These are phyloP conservation scores for Drosophila limbata DNA, from an alignment of 2,888 invertebrate species.

Conservation along the genomic window DNA sequence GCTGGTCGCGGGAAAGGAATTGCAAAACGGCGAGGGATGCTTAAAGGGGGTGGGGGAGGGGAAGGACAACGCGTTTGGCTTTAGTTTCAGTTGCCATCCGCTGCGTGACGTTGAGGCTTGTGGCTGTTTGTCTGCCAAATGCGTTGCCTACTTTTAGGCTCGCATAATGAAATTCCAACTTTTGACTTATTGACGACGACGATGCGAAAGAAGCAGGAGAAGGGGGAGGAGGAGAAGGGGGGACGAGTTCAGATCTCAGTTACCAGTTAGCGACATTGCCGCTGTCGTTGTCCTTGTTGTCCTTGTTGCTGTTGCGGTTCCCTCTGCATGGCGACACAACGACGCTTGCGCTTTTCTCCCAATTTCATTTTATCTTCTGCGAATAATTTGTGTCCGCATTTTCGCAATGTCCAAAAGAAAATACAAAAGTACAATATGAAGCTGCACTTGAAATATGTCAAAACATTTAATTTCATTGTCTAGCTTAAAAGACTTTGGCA, in stretches of 20 bases:
- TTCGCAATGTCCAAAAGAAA: not conserved
- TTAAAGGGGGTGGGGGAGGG: constrained; percentile 11
- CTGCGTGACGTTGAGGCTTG: constrained; percentile 23
- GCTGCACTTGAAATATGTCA: constrained; percentile 12
- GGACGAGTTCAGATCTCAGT: constrained; percentile 28
- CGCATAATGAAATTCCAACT: constrained; percentile 83
- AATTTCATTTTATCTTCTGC: constrained; percentile 12
- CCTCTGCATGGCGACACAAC: constrained; percentile 53
- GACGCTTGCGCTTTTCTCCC: constrained; percentile 53
- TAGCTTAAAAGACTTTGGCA: not conserved
- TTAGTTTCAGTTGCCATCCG: constrained; percentile 65
- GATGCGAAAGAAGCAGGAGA: constrained; percentile 23
- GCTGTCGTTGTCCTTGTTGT: constrained; percentile 38
- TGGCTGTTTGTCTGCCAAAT: constrained; percentile 72
- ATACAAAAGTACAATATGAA: not conserved
- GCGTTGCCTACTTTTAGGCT: constrained; percentile 80
- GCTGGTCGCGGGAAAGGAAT: constrained; percentile 14
- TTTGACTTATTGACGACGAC: constrained; percentile 83
- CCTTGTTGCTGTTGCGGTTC: constrained; percentile 41
- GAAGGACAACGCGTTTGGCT: constrained; percentile 51
- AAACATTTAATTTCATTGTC: not conserved
- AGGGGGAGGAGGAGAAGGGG: constrained; percentile 21
- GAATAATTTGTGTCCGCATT: constrained; percentile 27
- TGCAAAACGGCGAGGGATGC: constrained; percentile 3
- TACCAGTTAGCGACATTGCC: constrained; percentile 29